Evolutionary conservation across 2,888 invertebrate genomes (phyloP), one percentile per base, ranked within the genome.

Genomic region (Tuta absoluta): DNA sequence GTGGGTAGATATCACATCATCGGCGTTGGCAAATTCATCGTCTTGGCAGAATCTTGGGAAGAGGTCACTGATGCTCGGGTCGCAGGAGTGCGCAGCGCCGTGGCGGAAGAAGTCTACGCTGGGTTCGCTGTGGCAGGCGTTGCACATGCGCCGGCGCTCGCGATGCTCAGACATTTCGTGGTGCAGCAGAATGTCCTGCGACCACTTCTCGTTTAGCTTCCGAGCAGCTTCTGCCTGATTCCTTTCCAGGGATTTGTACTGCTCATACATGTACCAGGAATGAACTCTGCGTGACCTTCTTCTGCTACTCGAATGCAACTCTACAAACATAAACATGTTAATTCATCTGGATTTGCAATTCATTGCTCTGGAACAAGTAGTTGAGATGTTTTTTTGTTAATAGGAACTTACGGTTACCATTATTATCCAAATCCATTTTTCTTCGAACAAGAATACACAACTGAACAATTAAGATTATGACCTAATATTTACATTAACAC

Each of bases 251-350:
- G 89, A 82, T 73, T 87, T 91, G 65, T 80, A 91, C 68, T 91
- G 91, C 69, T 91, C 91, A 63, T 89, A 89, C 56, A 89, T 69
- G 68, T 90, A 91, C 91, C 91, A 91, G 7, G 90, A 90, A 5
- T 86, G 85, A 62, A 90, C 85, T 11, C 88, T 79, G 58, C 79
- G 77, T n/a, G 86, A 82, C 69, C 85, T 89, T 70, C 79, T 84
- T 70, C 79, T 84, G 63, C 78, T 66, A 66, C 78, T 73, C 48
- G 77, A 74, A 65, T 86, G 79, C 67, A 83, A 73, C 78, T 87
- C 86, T 89, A 70, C 37, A 81, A 79, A 58, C 48, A 48, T 17
- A 48, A 19, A 23, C 48, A 19, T 7, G 21, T 21, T 45, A 45
- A 37, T 37, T 17, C 24, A 14, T 53, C 10, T 12, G 38, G 11